Evolutionary conservation across 2,888 invertebrate species (phyloP), one percentile per base, ranked within the genome.

Genomic region (Venusia cambrica): DNA sequence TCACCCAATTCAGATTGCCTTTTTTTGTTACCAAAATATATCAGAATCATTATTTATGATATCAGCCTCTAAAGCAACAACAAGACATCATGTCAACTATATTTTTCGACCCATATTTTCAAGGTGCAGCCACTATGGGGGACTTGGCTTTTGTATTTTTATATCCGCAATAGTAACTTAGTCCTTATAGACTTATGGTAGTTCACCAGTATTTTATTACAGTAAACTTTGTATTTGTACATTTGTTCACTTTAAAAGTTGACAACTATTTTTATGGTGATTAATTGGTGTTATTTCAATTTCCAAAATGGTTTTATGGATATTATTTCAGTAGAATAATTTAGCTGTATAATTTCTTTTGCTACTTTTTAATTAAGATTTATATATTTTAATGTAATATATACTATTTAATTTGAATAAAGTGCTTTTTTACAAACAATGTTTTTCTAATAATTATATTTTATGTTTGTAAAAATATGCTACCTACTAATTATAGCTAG

Each of bases 391-490:
- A 85, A 76, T 85, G 85, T 87, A 85, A 85, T 83, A 84, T 85
- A 85, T 75, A 71, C 66, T 75, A 84, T 85, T 83, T 87, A 84
- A 85, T 85, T 87, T 84, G 79, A 87, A 83, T 87, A 85, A 87
- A 72, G 72, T 79, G 87, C 85, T 87, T 87, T 87, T 87, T 74
- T 81, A 74, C 58, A 69, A 57, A 48, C 39, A 15, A 30, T 36
- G 39, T 46, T 44, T 54, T 52, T 50, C 29, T 51, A 37, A n/a
- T n/a, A n/a, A n/a, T n/a, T n/a, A n/a, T n/a, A n/a, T n/a, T n/a
- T n/a, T n/a, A n/a, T n/a, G n/a, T n/a, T n/a, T n/a, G n/a, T n/a
- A n/a, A n/a, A n/a, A n/a, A n/a, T n/a, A n/a, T n/a, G n/a, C n/a
- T n/a, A n/a, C n/a, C n/a, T n/a, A n/a, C n/a, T 6, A 9, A 15